phyloP scores from a whole-genome alignment of 2,888 invertebrate genomes.

The Leptinotarsa haldemani region DNA sequence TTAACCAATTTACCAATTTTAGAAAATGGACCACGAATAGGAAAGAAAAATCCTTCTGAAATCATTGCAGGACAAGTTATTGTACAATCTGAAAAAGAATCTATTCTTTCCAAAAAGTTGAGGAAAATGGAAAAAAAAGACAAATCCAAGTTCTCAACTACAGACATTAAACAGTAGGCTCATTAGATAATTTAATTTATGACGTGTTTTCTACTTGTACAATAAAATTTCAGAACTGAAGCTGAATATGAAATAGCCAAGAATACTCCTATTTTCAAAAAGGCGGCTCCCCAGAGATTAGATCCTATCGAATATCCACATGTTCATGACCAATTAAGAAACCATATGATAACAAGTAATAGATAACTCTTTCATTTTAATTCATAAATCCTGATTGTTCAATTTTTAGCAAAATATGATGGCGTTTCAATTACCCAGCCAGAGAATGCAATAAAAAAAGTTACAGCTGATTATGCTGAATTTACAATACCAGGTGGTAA shows the following conservation, averaged over 20 bases:
- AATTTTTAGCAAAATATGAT: slow-evolving; percentile 55
- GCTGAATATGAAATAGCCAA: slow-evolving; percentile 55
- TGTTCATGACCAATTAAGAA: slow-evolving; percentile 85
- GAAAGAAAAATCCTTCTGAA: slow-evolving; percentile 41
- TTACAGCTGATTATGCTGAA: slow-evolving; percentile 84
- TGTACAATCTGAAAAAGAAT: slow-evolving; percentile 87
- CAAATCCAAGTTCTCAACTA: slow-evolving; percentile 56
- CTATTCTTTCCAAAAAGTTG: slow-evolving; percentile 78
- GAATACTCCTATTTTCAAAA: slow-evolving; percentile 56
- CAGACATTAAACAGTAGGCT: slow-evolving; percentile 50
- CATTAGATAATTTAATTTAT: neutral
- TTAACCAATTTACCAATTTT: neutral
- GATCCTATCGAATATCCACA: slow-evolving; percentile 78
- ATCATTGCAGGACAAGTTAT: slow-evolving; percentile 83
- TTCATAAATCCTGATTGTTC: slow-evolving; percentile 4
- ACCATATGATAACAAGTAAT: slow-evolving; percentile 61
- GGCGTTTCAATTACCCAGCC: slow-evolving; percentile 68
- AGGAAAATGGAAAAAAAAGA: slow-evolving; percentile 87
- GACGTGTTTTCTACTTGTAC: neutral
- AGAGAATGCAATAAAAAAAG: slow-evolving; percentile 79
- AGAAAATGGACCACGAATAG: slow-evolving; percentile 32
- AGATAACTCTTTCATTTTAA: slow-evolving; percentile 15
- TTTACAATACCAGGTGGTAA: slow-evolving; percentile 83
- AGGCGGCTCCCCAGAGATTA: slow-evolving; percentile 62
- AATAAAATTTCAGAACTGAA: slow-evolving; percentile 48